Percentiles rank a stretch among this genome's conserved stretches.
Evolutionary conservation across 2,888 invertebrate species (phyloP).

Genomic region (Cantharis nigra): DNA sequence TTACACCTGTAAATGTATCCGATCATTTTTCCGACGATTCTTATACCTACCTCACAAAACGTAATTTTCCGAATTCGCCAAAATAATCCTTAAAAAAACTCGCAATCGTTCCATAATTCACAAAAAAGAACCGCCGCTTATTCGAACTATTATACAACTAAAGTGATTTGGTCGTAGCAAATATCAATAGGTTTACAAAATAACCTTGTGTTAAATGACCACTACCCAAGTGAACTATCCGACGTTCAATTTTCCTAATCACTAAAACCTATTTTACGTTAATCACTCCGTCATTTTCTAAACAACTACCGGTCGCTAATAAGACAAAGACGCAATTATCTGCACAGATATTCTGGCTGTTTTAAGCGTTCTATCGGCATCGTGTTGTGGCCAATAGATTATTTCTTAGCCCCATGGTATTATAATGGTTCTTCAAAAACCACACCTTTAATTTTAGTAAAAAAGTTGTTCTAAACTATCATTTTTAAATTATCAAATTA

Average conservation of each 20-base stretch:
- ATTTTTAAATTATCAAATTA: conserved; percentile 19
- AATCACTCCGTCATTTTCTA: conserved; percentile 31
- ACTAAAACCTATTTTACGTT: conserved; percentile 27
- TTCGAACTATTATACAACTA: background rate
- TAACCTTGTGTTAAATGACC: conserved; percentile 20
- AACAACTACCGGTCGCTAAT: background rate
- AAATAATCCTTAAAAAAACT: background rate
- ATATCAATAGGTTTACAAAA: background rate
- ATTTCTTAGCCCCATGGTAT: conserved; percentile 30
- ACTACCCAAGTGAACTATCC: conserved; percentile 14
- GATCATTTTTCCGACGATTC: conserved; percentile 14
- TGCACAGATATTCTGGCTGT: conserved; percentile 29
- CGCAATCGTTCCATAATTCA: background rate
- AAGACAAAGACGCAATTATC: conserved; percentile 35
- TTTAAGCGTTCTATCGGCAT: conserved; percentile 31
- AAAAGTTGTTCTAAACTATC: conserved; percentile 9
- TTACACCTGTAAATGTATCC: conserved; percentile 29
- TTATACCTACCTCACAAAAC: background rate
- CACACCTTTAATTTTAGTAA: conserved; percentile 30
- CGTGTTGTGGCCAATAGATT: conserved; percentile 34
- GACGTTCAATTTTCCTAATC: conserved; percentile 29
- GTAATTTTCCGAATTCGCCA: conserved; percentile 1
- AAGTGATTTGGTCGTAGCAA: background rate
- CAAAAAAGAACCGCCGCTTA: background rate
- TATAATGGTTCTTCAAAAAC: conserved; percentile 35